phyloP scores from a whole-genome alignment of 2,113 vertebrate species.

The Strix aluco region DNA sequence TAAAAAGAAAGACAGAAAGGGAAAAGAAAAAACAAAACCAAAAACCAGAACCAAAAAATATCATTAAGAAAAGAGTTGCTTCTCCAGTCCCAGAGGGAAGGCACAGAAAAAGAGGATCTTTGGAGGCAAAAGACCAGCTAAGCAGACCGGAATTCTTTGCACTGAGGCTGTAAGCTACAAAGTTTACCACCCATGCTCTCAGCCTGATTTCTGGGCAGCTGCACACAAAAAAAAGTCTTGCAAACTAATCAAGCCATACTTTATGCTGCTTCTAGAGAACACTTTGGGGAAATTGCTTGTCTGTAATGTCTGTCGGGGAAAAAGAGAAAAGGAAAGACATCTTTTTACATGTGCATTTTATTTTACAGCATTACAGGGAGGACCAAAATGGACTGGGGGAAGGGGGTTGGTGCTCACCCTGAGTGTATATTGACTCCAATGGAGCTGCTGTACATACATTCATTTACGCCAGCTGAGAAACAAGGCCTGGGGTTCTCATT shows the following conservation, averaged over 20 bases:
- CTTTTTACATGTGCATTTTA: neutral
- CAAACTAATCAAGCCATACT: neutral
- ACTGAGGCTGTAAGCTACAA: neutral
- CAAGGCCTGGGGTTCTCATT: neutral
- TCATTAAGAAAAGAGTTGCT: neutral
- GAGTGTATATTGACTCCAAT: neutral
- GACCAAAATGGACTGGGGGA: rapidly evolving
- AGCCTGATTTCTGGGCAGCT: neutral
- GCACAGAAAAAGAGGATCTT: neutral
- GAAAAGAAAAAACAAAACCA: neutral
- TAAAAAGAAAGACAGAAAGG: neutral
- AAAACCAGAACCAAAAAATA: neutral
- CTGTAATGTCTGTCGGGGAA: neutral
- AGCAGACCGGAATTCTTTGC: neutral
- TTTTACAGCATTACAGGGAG: neutral
- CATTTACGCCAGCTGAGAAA: neutral
- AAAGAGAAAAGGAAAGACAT: neutral
- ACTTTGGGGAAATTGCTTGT: neutral
- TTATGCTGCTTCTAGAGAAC: neutral
- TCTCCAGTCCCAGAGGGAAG: neutral
- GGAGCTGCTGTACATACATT: neutral
- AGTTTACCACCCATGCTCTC: neutral
- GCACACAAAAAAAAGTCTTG: neutral
- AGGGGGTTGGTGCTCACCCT: neutral
- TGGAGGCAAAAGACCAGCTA: neutral